These are phyloP conservation scores for Pollenia amentaria DNA, from an alignment of 2,888 invertebrate genomes.

Conservation along the genomic window DNA sequence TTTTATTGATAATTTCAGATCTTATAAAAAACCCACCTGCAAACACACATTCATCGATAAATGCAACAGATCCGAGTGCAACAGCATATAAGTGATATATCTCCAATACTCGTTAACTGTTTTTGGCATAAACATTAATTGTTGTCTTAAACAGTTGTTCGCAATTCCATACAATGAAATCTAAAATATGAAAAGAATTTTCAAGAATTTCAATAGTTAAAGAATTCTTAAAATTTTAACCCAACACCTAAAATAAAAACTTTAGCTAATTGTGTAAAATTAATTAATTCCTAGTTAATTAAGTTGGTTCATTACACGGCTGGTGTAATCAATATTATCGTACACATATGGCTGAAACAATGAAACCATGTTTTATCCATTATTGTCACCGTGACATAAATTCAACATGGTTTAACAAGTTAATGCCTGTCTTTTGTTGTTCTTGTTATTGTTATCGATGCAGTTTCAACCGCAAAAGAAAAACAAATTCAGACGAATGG, in stretches of 20 bases:
- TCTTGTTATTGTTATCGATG: not conserved
- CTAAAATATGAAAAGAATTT: slow-evolving; percentile 67
- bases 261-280: slow-evolving; percentile 11
- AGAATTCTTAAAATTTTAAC: not conserved
- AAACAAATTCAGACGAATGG: slow-evolving; percentile 17
- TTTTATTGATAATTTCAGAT: not conserved
- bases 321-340: slow-evolving; percentile 23
- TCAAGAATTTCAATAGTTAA: slow-evolving; percentile 15
- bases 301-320: slow-evolving; percentile 40
- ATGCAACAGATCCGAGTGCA: slow-evolving; percentile 92
- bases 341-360: slow-evolving; percentile 14
- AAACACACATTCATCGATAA: slow-evolving; percentile 91
- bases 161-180: slow-evolving; percentile 77
- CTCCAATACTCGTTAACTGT: slow-evolving; percentile 87
- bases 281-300: slow-evolving; percentile 48
- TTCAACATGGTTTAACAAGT: slow-evolving; percentile 53
- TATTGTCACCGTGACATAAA: slow-evolving; percentile 61
- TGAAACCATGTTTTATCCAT: slow-evolving; percentile 46
- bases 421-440: slow-evolving; percentile 18
- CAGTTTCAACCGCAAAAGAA: slow-evolving; percentile 19
- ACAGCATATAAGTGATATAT: slow-evolving; percentile 90
- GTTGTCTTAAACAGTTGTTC: slow-evolving; percentile 77
- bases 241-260: not conserved
- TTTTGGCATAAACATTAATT: slow-evolving; percentile 78
- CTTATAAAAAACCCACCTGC: slow-evolving; percentile 85